These are phyloP conservation scores for Brenthis daphne DNA, from an alignment of 2,888 invertebrate species.

Conservation along the genomic window DNA sequence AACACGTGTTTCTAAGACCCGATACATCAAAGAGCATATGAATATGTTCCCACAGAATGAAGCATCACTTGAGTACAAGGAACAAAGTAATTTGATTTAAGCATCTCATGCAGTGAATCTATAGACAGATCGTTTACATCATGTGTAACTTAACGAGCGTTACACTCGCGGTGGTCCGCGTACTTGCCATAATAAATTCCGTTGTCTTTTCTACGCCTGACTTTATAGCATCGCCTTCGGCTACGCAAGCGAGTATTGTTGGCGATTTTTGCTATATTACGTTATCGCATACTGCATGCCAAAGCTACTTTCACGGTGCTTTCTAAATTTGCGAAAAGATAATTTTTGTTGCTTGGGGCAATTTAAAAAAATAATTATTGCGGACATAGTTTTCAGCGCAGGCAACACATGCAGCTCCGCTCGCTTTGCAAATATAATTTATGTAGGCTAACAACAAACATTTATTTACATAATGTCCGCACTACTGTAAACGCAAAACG, in stretches of 20 bases:
- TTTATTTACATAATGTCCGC: slow-evolving; percentile 23
- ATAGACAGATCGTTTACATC: slow-evolving; percentile 35
- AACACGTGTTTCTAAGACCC: too few relatives aligned
- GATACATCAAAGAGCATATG: not conserved
- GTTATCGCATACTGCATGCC: slow-evolving; percentile 60
- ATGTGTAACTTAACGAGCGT: slow-evolving; percentile 30
- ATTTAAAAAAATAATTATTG: slow-evolving; percentile 22
- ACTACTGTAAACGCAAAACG: slow-evolving; percentile 17
- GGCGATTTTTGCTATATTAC: slow-evolving; percentile 67
- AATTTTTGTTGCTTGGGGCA: slow-evolving; percentile 46
- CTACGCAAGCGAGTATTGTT: slow-evolving; percentile 55
- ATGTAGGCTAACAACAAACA: slow-evolving; percentile 23
- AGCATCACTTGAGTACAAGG: slow-evolving; percentile 20
- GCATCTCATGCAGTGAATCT: slow-evolving; percentile 28
- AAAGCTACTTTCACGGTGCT: slow-evolving; percentile 64
- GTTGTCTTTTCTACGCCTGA: slow-evolving; percentile 32
- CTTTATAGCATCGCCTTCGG: slow-evolving; percentile 48
- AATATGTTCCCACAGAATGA: slow-evolving; percentile 3
- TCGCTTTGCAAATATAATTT: not conserved
- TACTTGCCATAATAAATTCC: slow-evolving; percentile 33
- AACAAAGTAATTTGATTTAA: slow-evolving; percentile 26
- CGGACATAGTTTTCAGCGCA: slow-evolving; percentile 13
- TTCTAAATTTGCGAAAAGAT: slow-evolving; percentile 71
- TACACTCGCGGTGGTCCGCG: slow-evolving; percentile 29
- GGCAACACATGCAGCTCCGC: not conserved